Evolutionary conservation across 2,888 invertebrate genomes (phyloP), one percentile per base, ranked within the genome.

Genomic region (Eupithecia centaureata): DNA sequence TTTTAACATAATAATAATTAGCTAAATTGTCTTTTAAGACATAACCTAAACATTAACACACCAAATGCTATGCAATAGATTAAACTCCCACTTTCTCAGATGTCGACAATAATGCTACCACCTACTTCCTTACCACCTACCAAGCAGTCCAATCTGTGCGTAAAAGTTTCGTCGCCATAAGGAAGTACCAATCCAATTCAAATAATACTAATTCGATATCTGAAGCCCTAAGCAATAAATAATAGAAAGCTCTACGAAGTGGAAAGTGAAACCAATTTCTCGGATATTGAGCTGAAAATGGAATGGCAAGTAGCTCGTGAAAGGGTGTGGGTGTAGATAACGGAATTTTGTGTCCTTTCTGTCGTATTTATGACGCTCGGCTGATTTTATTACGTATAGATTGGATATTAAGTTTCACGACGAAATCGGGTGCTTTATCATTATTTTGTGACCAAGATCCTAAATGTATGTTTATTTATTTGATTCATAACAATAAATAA

Each of bases 191-290:
- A 28, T 54, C 59, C 52, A 18, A 63, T 67, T 57, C 22, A 65
- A 56, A 65, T 32, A 33, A 61, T 22, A 59, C 65, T 52, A 61
- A 66, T 52, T 54, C 51, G 57, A 66, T 66, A 63, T 66, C 59
- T 27, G 27, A 61, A 66, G 27, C 42, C 62, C 54, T 32, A 25
- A 54, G 59, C 70, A 63, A 66, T 63, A 63, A 70, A 63, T 69
- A 61, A 66, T 68, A 61, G 76, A 74, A 73, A 74, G 4, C 15
- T 61, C n/a, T 64, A 28, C 58, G 22, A 62, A 27, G 56, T 67
- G 66, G 68, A 72, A 77, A 74, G 73, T 68, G 64, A 30, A 71
- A 67, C 61, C 72, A 77, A 78, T 79, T 74, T 77, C 74, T 73
- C 60, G 32, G 22, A 13, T 47, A 73, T 72, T 75, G 68, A 66